These are phyloP conservation scores for Leptoclinus maculatus DNA, from an alignment of 2,797 vertebrate species.

Conservation along the genomic window DNA sequence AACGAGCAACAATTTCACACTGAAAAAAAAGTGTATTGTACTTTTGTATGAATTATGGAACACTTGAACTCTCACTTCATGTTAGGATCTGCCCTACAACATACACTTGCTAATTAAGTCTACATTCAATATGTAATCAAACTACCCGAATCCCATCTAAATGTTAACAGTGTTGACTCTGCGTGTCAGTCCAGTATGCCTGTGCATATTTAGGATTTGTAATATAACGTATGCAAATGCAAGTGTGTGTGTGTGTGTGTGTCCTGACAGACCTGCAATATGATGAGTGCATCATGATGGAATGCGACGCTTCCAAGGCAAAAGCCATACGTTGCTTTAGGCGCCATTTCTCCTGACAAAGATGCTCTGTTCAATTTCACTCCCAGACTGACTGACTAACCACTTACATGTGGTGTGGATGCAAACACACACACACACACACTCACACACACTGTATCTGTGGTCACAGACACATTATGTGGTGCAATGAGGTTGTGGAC, in stretches of 20 bases:
- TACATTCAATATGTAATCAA: slow-evolving; percentile 11
- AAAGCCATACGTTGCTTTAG: slow-evolving; percentile 73
- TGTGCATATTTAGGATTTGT: slow-evolving; percentile 24
- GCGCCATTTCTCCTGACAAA: slow-evolving; percentile 74
- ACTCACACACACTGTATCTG: slow-evolving; percentile 22
- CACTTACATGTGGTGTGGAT: slow-evolving; percentile 66
- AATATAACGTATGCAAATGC: slow-evolving; percentile 37
- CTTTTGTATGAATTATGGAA: slow-evolving; percentile 15
- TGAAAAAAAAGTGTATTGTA: slow-evolving; percentile 5
- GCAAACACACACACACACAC: slow-evolving; percentile 30
- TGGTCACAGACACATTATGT: slow-evolving; percentile 48
- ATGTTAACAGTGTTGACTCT: slow-evolving; percentile 13
- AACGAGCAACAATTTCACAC: slow-evolving; percentile 3
- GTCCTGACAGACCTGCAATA: slow-evolving; percentile 47
- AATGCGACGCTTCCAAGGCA: slow-evolving; percentile 74
- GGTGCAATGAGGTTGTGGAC: slow-evolving; percentile 7
- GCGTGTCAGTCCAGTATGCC: not conserved
- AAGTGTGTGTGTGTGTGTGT: slow-evolving; percentile 13
- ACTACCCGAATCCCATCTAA: slow-evolving; percentile 19
- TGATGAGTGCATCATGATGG: slow-evolving; percentile 72
- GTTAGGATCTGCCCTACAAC: slow-evolving; percentile 26
- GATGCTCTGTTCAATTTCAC: slow-evolving; percentile 76
- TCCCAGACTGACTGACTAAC: slow-evolving; percentile 73
- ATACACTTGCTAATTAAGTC: slow-evolving; percentile 9
- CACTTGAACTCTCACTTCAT: not conserved